Conservation (phyloP, 2,113 vertebrate species). For the Dicerorhinus sumatrensis region DNA sequence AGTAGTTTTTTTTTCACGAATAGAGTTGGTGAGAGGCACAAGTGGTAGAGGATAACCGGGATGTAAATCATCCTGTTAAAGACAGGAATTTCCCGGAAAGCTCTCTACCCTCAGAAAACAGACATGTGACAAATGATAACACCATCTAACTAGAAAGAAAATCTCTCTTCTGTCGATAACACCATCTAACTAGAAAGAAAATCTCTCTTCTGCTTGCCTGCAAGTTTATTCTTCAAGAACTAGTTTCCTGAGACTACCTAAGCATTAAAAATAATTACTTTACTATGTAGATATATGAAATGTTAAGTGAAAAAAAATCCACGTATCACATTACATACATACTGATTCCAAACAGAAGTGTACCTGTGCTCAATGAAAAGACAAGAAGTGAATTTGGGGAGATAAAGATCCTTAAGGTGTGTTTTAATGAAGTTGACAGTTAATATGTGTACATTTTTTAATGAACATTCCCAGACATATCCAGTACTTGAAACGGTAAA, state of each 20-base stretch:
- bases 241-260: neutral
- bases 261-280: neutral
- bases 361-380: neutral
- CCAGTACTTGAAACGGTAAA: neutral
- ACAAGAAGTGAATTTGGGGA: neutral
- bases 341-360: neutral
- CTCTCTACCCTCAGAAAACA: neutral
- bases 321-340: neutral
- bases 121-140: neutral
- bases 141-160: neutral
- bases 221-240: neutral
- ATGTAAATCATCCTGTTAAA: constrained; percentile 11
- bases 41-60: neutral
- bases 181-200: neutral
- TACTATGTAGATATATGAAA: neutral
- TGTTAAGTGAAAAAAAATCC: neutral
- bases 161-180: neutral
- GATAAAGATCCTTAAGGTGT: neutral
- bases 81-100: neutral
- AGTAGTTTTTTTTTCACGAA: neutral
- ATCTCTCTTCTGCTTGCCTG: neutral
- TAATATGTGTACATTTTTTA: neutral
- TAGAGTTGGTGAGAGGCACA: neutral
- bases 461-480: neutral
- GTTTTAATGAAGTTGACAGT: neutral